Evolutionary conservation across 2,888 invertebrate genomes (phyloP).

Genomic region (Dicyrtoma fusca): DNA sequence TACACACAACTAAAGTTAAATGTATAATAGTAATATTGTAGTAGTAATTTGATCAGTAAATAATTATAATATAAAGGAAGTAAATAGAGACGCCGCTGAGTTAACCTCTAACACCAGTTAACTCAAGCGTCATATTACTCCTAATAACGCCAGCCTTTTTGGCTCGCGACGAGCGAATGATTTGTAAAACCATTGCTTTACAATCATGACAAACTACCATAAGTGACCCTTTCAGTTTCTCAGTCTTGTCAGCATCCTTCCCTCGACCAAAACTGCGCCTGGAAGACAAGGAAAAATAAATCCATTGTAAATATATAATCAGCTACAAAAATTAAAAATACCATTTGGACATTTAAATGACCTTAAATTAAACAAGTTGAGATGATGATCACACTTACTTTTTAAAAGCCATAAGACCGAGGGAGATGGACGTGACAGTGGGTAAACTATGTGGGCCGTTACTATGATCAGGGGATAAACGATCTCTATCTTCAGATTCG

Average conservation of each 20-base stretch:
- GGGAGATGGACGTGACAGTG: conserved; percentile 55
- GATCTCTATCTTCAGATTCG: conserved; percentile 53
- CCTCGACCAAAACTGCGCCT: conserved; percentile 69
- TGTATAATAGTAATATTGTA: too few relatives aligned
- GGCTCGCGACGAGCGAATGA: conserved; percentile 84
- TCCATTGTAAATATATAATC: neutral
- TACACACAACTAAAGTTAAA: too few relatives aligned
- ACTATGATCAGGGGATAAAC: conserved; percentile 49
- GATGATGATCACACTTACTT: too few relatives aligned
- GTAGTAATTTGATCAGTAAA: too few relatives aligned
- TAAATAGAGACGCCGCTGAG: too few relatives aligned
- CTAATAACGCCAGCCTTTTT: conserved; percentile 64
- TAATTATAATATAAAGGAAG: too few relatives aligned
- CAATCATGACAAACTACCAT: conserved; percentile 94
- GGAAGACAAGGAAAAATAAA: conserved; percentile 47
- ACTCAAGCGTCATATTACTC: conserved; percentile 51
- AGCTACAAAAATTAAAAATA: conserved; percentile 10
- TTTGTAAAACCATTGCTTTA: conserved; percentile 89
- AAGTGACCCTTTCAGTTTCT: conserved; percentile 66
- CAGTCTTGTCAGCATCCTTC: conserved; percentile 62
- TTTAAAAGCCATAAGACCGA: conserved; percentile 55
- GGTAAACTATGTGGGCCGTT: conserved; percentile 54
- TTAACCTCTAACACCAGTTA: conserved; percentile 25
- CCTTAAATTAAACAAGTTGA: neutral
- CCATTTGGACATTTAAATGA: neutral